Evolutionary conservation across 2,113 vertebrate genomes (phyloP).

Genomic region (Microtus richardsoni): DNA sequence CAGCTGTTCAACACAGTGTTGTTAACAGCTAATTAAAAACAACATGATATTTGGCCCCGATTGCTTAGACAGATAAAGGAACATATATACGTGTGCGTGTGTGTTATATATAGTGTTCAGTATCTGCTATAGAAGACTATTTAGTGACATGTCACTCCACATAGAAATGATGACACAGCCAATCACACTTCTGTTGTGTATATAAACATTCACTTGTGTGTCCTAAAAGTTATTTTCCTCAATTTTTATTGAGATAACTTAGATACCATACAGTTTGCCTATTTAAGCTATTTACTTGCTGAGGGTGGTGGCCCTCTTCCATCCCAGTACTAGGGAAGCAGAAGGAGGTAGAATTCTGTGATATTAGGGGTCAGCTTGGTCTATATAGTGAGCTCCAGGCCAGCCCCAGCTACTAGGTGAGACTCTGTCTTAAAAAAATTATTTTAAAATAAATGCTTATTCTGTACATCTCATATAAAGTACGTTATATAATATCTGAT

Average conservation of each 20-base stretch:
- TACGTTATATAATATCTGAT: background rate
- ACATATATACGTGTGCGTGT: background rate
- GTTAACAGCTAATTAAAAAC: background rate
- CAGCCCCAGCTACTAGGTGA: background rate
- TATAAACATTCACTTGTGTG: background rate
- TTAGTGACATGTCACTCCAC: background rate
- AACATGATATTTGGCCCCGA: background rate
- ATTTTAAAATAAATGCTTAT: background rate
- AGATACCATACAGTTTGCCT: background rate
- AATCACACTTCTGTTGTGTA: background rate
- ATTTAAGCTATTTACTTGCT: background rate
- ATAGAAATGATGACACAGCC: background rate
- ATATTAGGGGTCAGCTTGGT: background rate
- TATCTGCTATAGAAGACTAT: slow-evolving; percentile 10
- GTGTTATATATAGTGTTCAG: background rate
- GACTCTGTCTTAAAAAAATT: background rate
- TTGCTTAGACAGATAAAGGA: slow-evolving; percentile 3
- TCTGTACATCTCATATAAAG: background rate
- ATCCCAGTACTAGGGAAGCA: background rate
- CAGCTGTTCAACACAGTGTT: background rate
- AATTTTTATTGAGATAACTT: background rate
- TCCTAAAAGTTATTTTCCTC: slow-evolving; percentile 31
- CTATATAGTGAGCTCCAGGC: background rate
- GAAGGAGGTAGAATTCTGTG: background rate
- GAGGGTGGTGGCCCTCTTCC: no score